phyloP scores from a whole-genome alignment of 2,888 invertebrate species.

The Chrysolina oricalcia region DNA sequence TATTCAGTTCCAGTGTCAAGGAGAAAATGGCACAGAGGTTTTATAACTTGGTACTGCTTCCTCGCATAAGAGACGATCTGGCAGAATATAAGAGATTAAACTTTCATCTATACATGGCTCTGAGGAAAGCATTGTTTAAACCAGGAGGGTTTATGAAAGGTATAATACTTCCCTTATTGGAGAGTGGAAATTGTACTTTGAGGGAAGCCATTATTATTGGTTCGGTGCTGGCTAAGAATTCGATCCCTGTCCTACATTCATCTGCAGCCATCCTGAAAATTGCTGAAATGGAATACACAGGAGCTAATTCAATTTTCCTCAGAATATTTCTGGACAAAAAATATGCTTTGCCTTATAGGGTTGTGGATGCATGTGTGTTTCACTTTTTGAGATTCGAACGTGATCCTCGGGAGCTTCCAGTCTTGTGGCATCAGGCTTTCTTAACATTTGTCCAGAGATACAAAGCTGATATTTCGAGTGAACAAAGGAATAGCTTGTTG shows the following conservation, averaged over 20 bases:
- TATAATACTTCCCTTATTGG: slow-evolving; percentile 80
- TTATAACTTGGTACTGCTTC: slow-evolving; percentile 93
- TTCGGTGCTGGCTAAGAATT: slow-evolving; percentile 91
- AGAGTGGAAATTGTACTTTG: slow-evolving; percentile 94
- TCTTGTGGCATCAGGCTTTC: slow-evolving; percentile 97
- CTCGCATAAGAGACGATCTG: slow-evolving; percentile 95
- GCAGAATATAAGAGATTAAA: slow-evolving; percentile 96
- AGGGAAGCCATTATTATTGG: slow-evolving; percentile 97
- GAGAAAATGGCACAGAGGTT: slow-evolving; percentile 97
- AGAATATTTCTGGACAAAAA: slow-evolving; percentile 96
- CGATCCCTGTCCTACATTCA: slow-evolving; percentile 95
- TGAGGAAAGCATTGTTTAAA: slow-evolving; percentile 94
- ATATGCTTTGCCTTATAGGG: slow-evolving; percentile 96
- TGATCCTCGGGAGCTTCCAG: slow-evolving; percentile 90
- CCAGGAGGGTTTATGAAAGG: slow-evolving; percentile 99
- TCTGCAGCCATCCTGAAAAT: slow-evolving; percentile 96
- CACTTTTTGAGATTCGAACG: slow-evolving; percentile 93
- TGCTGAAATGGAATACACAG: slow-evolving; percentile 97
- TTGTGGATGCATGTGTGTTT: slow-evolving; percentile 94
- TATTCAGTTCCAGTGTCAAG: slow-evolving; percentile 97
- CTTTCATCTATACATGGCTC: slow-evolving; percentile 95
- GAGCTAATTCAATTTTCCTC: slow-evolving; percentile 96
- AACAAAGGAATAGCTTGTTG: slow-evolving; percentile 91
- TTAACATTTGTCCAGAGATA: slow-evolving; percentile 96
- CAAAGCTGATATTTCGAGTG: slow-evolving; percentile 93